Percentiles rank a stretch among this genome's conserved stretches.
Evolutionary conservation across 1,140 invertebrate species (phyloP).

Genomic region (Scylla paramamosain): DNA sequence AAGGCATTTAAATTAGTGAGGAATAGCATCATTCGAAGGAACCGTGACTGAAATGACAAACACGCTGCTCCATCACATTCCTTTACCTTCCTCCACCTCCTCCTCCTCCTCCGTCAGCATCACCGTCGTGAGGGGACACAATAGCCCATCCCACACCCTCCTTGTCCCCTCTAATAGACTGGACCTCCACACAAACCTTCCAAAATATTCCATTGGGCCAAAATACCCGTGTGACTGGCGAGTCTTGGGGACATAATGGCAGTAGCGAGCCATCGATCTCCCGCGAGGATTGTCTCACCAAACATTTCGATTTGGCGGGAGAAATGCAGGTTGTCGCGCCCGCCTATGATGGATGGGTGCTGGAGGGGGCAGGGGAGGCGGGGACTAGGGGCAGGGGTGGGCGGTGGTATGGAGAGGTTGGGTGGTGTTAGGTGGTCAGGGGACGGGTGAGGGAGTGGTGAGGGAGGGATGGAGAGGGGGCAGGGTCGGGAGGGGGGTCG

Average conservation of each 20-base stretch:
- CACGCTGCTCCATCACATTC: neutral
- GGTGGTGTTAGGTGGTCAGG: neutral
- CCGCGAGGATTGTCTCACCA: slow-evolving; percentile 52
- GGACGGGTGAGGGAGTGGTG: neutral
- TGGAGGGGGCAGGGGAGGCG: neutral
- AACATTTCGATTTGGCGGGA: slow-evolving; percentile 57
- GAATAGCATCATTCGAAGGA: neutral
- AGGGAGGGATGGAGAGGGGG: neutral
- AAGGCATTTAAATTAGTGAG: neutral
- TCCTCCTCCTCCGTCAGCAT: neutral
- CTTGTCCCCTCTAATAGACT: slow-evolving; percentile 45
- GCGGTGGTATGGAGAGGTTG: neutral
- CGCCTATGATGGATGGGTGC: slow-evolving; percentile 56
- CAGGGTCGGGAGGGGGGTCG: neutral
- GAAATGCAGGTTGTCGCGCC: slow-evolving; percentile 55
- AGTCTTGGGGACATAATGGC: slow-evolving; percentile 48
- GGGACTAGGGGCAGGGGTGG: neutral
- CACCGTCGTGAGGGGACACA: slow-evolving; percentile 31
- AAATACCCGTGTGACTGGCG: slow-evolving; percentile 66
- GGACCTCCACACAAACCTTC: slow-evolving; percentile 13
- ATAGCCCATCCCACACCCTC: neutral
- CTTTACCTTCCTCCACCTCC: neutral
- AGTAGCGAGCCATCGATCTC: slow-evolving; percentile 55
- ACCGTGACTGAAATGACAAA: too few relatives aligned
- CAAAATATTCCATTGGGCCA: slow-evolving; percentile 40